phyloP scores from a whole-genome alignment of 1,140 invertebrate genomes.

The Drosophila kepulauana region DNA sequence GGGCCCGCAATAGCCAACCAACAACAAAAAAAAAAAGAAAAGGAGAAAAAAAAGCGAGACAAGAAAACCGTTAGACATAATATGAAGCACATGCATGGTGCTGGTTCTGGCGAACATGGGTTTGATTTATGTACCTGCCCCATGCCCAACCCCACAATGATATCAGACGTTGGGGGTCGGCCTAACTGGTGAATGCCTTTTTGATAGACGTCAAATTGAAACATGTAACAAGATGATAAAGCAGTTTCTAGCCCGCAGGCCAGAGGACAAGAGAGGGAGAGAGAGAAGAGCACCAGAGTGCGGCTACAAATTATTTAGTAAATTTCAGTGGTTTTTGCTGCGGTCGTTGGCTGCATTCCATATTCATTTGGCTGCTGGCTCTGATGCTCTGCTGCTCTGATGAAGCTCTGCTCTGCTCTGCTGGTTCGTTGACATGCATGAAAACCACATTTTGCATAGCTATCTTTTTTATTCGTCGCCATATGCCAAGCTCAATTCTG shows the following conservation, averaged over 20 bases:
- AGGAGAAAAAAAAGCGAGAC: slow-evolving; percentile 24
- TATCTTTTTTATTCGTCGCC: slow-evolving; percentile 29
- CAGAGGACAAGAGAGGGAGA: too few relatives aligned
- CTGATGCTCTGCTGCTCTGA: too few relatives aligned
- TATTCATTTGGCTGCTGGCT: slow-evolving; percentile 69
- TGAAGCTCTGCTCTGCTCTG: slow-evolving; percentile 5
- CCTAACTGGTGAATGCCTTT: slow-evolving; percentile 62
- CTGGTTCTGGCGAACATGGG: slow-evolving; percentile 6
- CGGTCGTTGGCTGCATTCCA: slow-evolving; percentile 56
- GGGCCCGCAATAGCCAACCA: slow-evolving; percentile 33
- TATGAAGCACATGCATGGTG: slow-evolving; percentile 42
- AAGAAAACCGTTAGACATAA: slow-evolving; percentile 69
- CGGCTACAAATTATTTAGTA: slow-evolving; percentile 78
- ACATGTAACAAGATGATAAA: slow-evolving; percentile 82
- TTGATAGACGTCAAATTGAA: slow-evolving; percentile 75
- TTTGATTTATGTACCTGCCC: slow-evolving; percentile 72
- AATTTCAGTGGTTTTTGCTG: slow-evolving; percentile 52
- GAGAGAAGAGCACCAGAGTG: slow-evolving; percentile 38
- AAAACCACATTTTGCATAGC: slow-evolving; percentile 58
- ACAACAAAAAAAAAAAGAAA: slow-evolving; percentile 24
- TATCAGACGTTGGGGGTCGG: background rate
- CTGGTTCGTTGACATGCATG: slow-evolving; percentile 74
- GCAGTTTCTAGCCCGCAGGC: slow-evolving; percentile 37
- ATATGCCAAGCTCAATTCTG: slow-evolving; percentile 50
- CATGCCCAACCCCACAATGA: background rate